Evolutionary conservation across 2,797 vertebrate genomes (phyloP), one percentile per base, ranked within the genome.

Genomic region (Taeniopygia guttata): DNA sequence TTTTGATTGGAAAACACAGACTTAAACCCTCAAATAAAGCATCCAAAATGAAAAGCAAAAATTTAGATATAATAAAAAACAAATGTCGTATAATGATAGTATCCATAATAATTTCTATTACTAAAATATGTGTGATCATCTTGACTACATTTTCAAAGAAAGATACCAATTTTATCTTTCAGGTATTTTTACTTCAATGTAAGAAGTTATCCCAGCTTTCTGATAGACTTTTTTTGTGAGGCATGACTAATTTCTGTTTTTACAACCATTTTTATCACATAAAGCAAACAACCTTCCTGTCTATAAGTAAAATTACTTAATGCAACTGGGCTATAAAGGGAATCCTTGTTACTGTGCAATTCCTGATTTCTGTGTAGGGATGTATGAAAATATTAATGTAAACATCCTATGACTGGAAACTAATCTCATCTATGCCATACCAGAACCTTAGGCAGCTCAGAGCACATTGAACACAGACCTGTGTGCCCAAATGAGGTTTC

Each of bases 281-380:
- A 87, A 98, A 98, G 82, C 72, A 97, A 70, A 96, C 97, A 48
- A 95, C 96, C 10, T 98, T 98, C 72, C 40, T 93, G 16, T n/a
- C 79, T 3, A 91, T 30, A 70, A 69, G 4, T 54, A 95, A 9
- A 97, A 87, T 75, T 87, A 79, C 9, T 92, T 98, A 58, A 34
- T 97, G 48, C 87, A 91, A 21, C 89, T 98, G 87, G 87, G 75
- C 43, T 96, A 99, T 60, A 76, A 96, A 17, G 21, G 40, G 15
- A 99, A 98, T 94, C 98, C 97, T 8, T 98, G 98, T 60, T 95
- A 98, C 36, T 98, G 98, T 76, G 97, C 98, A 87, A 95, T 97
- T 9, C 34, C 97, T 10, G 95, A 98, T 56, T 98, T 99, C 36
- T 96, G 98, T 84, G 42, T 94, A 30, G 98, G 98, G 98, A 97